phyloP scores from a whole-genome alignment of 2,113 vertebrate genomes.

The Platysteira castanea region DNA sequence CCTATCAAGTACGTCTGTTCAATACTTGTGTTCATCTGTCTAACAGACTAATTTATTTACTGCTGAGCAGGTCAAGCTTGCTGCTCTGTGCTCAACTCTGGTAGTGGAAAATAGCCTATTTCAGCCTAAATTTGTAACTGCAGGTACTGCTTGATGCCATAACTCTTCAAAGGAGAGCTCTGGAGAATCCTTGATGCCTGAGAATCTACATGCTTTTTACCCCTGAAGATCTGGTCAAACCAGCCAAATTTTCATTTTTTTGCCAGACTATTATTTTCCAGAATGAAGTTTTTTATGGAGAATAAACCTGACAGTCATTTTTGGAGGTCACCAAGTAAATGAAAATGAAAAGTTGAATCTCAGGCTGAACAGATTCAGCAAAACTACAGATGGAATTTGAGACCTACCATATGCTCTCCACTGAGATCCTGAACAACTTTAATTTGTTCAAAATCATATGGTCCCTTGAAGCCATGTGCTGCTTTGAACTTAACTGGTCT shows the following conservation, averaged over 20 bases:
- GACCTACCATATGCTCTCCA: constrained; percentile 93
- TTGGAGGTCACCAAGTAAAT: background rate
- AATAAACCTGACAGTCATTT: background rate
- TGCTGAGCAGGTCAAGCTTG: background rate
- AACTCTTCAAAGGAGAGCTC: background rate
- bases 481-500: constrained; percentile 97
- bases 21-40: background rate
- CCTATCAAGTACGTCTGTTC: background rate
- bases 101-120: background rate
- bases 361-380: background rate
- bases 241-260: background rate
- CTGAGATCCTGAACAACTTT: constrained; percentile 97
- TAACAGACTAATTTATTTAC: background rate
- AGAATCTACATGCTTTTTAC: background rate
- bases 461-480: constrained; percentile 96
- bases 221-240: background rate
- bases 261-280: background rate
- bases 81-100: background rate
- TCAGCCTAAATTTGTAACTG: background rate
- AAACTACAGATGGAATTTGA: background rate
- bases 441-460: constrained; percentile 97
- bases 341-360: background rate
- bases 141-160: background rate
- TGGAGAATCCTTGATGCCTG: background rate
- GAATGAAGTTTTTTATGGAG: background rate